These are phyloP conservation scores for Oscheius sp. DNA, from an alignment of 2,888 invertebrate species.

Conservation along the genomic window DNA sequence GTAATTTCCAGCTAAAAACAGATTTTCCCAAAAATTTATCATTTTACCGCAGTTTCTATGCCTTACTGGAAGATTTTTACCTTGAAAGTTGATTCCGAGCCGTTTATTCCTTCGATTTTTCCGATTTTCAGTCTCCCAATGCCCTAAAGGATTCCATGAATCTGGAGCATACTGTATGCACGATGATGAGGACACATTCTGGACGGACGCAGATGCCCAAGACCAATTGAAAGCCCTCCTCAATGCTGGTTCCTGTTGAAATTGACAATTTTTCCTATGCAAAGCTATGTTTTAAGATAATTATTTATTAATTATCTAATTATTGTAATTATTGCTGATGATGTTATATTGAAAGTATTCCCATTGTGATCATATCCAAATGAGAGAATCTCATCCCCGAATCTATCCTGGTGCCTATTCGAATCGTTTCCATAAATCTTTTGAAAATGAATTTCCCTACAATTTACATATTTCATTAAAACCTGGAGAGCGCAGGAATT, in stretches of 20 bases:
- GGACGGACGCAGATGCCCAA: constrained; percentile 66
- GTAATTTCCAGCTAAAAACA: neutral
- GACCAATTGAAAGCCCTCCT: constrained; percentile 63
- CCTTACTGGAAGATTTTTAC: no score
- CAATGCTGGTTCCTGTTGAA: constrained; percentile 64
- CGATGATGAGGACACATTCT: constrained; percentile 70
- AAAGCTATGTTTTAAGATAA: no score
- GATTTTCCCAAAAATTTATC: neutral
- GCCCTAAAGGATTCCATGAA: constrained; percentile 68
- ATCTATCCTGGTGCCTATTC: constrained; percentile 1
- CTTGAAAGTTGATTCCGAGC: no score
- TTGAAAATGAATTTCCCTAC: no score
- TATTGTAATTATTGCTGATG: neutral
- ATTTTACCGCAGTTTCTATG: neutral
- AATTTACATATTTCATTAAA: no score
- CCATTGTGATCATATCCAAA: neutral
- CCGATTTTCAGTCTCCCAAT: constrained; percentile 62
- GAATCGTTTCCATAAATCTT: no score
- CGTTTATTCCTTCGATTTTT: neutral
- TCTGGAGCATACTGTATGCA: constrained; percentile 68
- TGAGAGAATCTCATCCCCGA: neutral
- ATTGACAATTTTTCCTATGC: neutral
- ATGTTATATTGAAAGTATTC: neutral
- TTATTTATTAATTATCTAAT: constrained; percentile 1
- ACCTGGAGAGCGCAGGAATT: no score